Base-by-base conservation (phyloP, 2,797 vertebrate genomes). In the Poeciliopsis gracilis region DNA sequence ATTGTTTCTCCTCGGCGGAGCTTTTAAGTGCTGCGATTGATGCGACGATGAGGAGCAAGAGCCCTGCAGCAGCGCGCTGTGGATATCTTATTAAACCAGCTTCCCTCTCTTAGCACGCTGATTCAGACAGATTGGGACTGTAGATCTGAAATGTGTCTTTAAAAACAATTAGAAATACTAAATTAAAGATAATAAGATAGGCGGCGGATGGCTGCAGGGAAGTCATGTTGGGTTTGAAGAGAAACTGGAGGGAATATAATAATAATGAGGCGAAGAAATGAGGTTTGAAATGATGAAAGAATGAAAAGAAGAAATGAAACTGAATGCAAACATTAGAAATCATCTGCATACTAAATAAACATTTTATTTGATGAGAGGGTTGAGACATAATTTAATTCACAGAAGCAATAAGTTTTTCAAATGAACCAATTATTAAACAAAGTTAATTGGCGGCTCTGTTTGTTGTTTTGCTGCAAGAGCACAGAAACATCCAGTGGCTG, bases 111-210 rank as follows among this genome's bases (percentile, higher is more conserved):
- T 67, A 0, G 59, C 38, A 57, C 0, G 28, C 25, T 10, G 49
- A 78, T 79, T 59, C 45, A 70, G 77, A 77, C 80, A 72, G 67
- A 86, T 77, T 76, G 73, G 83, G 63, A 55, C 36, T 45, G 77
- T 86, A 80, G 89, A 82, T 88, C 84, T 51, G 2, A 0, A 69
- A 69, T 61, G 43, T 43, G 73, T 79, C 66, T 79, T 43, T 33
- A 77, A 41, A 77, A 57, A 90, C 77, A 81, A 87, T 79, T 81
- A 84, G 38, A 55, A 77, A 82, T 77, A 6, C 82, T 71, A 86
- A 84, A 86, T 85, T 61, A 86, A 77, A 88, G 80, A 79, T 84
- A 86, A 87, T 67, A 63, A 59, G 77, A 83, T 80, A 79, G 51
- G 43, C 78, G 30, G 38, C 73, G 45, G 73, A 76, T 82, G 70